Evolutionary conservation across 2,797 vertebrate genomes (phyloP).

Genomic region (Remorina albescens): DNA sequence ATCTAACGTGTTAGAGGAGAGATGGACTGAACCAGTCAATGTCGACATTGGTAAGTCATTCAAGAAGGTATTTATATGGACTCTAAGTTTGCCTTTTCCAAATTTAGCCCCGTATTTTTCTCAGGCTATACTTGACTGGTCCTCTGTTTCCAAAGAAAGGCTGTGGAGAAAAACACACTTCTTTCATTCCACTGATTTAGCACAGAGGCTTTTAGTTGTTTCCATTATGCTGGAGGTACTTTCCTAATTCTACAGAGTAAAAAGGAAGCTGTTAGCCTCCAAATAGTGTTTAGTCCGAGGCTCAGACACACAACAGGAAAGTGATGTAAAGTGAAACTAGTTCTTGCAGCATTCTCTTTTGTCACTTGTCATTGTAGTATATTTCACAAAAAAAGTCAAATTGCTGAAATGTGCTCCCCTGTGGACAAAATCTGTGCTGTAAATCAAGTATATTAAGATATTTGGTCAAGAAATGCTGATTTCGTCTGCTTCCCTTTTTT

Average conservation of each 20-base stretch:
- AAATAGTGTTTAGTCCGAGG: conserved; percentile 45
- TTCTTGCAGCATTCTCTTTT: conserved; percentile 50
- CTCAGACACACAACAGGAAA: conserved; percentile 67
- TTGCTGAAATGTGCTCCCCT: neutral
- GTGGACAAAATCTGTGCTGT: neutral
- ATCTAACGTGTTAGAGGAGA: conserved; percentile 85
- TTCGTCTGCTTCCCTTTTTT: conserved; percentile 7
- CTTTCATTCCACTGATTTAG: conserved; percentile 50
- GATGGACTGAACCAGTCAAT: conserved; percentile 86
- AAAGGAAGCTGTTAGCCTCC: conserved; percentile 77
- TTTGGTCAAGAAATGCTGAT: neutral
- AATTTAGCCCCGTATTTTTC: conserved; percentile 3
- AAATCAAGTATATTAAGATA: neutral
- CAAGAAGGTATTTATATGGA: conserved; percentile 5
- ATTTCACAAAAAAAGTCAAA: neutral
- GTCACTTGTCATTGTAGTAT: neutral
- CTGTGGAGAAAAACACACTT: conserved; percentile 1
- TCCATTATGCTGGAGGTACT: conserved; percentile 78
- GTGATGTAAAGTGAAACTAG: conserved; percentile 80
- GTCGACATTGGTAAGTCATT: conserved; percentile 80
- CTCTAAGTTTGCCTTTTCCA: conserved; percentile 7
- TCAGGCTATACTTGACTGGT: neutral
- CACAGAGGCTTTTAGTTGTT: conserved; percentile 54
- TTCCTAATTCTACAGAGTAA: conserved; percentile 76
- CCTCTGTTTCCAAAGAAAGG: conserved; percentile 10